phyloP scores from a whole-genome alignment of 1,140 invertebrate species.

The Neelides sp. region DNA sequence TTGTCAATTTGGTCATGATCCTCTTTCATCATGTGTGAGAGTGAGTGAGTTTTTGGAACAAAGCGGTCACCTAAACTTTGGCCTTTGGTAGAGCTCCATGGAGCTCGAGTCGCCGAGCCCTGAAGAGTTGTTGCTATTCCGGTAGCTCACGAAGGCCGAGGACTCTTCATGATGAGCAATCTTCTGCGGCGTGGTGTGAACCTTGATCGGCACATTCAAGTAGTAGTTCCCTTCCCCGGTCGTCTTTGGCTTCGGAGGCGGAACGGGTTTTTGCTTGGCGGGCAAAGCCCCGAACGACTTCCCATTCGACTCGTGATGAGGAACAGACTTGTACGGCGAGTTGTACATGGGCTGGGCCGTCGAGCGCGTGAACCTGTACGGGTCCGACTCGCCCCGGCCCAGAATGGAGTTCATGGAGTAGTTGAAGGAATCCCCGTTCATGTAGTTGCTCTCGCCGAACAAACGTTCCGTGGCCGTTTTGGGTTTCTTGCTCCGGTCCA shows the following conservation, averaged over 20 bases:
- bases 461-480: conserved; percentile 46
- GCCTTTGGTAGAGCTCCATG: too few species aligned
- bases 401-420: conserved; percentile 15
- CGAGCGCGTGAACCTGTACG: conserved; percentile 52
- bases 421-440: too few species aligned
- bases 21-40: too few species aligned
- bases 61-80: too few species aligned
- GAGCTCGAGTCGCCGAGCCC: too few species aligned
- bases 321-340: conserved; percentile 31
- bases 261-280: conserved; percentile 63
- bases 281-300: conserved; percentile 7
- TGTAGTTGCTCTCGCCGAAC: conserved; percentile 42
- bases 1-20: too few species aligned
- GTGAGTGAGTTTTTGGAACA: too few species aligned
- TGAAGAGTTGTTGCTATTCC: too few species aligned
- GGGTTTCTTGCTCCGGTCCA: conserved; percentile 59
- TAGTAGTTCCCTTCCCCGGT: conserved; percentile 54
- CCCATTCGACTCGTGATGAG: conserved; percentile 31
- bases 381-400: conserved; percentile 40
- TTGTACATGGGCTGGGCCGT: not conserved
- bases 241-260: conserved; percentile 81
- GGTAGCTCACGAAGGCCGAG: too few species aligned
- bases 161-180: too few species aligned
- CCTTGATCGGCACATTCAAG: too few species aligned
- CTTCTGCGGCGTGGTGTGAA: too few species aligned